A percentile compares a stretch with the other conserved stretches of the same genome.
phyloP scores from a whole-genome alignment of 2,113 vertebrate genomes.

The Spheniscus mendiculus region DNA sequence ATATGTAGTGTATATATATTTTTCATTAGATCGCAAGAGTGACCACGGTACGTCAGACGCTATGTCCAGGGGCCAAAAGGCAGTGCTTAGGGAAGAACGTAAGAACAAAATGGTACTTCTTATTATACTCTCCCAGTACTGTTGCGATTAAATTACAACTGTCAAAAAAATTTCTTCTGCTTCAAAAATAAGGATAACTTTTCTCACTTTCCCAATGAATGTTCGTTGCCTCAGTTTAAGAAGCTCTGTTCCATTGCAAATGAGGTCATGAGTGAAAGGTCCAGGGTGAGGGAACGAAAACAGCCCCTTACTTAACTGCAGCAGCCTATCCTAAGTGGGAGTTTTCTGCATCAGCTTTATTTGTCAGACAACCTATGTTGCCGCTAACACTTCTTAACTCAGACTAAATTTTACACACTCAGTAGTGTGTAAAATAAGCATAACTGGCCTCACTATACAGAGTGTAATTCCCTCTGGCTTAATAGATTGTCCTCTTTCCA shows the following conservation, averaged over 20 bases:
- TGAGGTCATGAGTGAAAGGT: background rate
- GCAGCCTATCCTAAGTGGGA: background rate
- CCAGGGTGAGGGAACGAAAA: background rate
- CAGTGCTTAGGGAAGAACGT: background rate
- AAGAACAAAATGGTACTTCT: background rate
- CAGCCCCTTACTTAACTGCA: no score
- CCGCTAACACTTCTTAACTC: background rate
- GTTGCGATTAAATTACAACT: background rate
- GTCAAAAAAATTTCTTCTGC: background rate
- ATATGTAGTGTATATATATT: no score
- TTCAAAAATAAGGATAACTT: background rate
- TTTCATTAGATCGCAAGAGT: background rate
- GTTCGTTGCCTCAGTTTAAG: background rate
- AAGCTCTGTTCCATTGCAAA: background rate
- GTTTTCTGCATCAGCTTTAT: background rate
- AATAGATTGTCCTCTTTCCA: background rate
- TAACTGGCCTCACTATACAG: background rate
- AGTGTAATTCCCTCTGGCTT: background rate
- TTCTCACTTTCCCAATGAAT: background rate
- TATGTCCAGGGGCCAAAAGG: background rate
- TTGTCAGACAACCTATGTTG: background rate
- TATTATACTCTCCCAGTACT: background rate
- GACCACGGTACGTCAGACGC: background rate
- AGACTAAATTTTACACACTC: background rate
- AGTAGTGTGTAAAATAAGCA: background rate